A percentile compares a stretch with the other conserved stretches of the same genome.
phyloP scores from a whole-genome alignment of 1,140 invertebrate species.

The Octopus bimaculoides region DNA sequence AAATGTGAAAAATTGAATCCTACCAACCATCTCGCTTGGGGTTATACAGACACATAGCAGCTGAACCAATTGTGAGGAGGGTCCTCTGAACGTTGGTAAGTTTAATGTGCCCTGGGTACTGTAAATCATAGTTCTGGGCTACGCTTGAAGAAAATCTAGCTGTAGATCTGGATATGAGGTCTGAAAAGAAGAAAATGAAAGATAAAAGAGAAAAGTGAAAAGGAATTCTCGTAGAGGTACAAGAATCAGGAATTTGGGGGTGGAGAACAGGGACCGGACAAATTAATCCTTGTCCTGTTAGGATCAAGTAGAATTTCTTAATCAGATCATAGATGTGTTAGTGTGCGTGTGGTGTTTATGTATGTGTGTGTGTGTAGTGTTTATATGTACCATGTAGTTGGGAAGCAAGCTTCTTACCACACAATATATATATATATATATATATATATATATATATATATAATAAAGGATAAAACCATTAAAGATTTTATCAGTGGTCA shows the following conservation, averaged over 20 bases:
- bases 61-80: constrained; percentile 77
- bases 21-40: constrained; percentile 62
- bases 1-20: not conserved
- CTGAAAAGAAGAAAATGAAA: not conserved
- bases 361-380: not conserved
- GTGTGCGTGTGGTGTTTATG: not conserved
- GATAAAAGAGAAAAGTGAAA: not conserved
- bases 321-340: not conserved
- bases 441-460: constrained; percentile 4
- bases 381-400: not conserved
- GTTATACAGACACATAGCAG: constrained; percentile 70
- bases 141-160: not conserved
- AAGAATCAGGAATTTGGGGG: not conserved
- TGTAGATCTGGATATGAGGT: not conserved
- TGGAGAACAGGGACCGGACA: too few relatives aligned
- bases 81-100: constrained; percentile 72
- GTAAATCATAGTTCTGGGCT: constrained; percentile 26
- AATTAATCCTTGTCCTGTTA: not conserved
- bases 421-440: constrained; percentile 4
- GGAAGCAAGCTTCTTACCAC: too few relatives aligned
- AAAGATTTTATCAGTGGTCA: not conserved
- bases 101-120: constrained; percentile 68
- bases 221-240: not conserved
- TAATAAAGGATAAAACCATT: not conserved
- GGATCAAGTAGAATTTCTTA: not conserved